Evolutionary conservation across 2,797 vertebrate species (phyloP).

Genomic region (Phataginus tricuspis): DNA sequence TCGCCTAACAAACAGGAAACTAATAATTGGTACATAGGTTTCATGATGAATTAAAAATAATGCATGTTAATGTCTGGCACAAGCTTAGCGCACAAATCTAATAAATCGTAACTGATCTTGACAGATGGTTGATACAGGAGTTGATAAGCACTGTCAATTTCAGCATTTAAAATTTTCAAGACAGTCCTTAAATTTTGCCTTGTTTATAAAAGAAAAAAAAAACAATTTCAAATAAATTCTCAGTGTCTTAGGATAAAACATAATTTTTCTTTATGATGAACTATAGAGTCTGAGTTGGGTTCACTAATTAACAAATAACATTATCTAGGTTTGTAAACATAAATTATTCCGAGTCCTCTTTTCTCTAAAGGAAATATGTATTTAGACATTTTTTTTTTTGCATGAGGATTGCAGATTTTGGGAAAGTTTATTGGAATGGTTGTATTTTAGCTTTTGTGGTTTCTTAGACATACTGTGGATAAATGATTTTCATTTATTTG

Average conservation of each 20-base stretch:
- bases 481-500: neutral
- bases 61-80: neutral
- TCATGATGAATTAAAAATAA: neutral
- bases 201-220: neutral
- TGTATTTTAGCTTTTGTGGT: neutral
- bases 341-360: neutral
- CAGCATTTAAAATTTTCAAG: neutral
- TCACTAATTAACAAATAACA: neutral
- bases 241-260: neutral
- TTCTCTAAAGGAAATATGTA: neutral
- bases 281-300: neutral
- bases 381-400: neutral
- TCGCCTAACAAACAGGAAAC: neutral
- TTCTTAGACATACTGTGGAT: neutral
- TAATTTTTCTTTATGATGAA: neutral
- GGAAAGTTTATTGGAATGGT: neutral
- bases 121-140: neutral
- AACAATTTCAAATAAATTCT: neutral
- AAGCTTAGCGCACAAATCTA: neutral
- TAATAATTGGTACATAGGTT: neutral
- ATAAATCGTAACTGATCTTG: neutral
- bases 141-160: neutral
- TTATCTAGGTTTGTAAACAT: neutral
- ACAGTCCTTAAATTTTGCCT: neutral
- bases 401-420: neutral